Base-by-base conservation (phyloP, 2,888 invertebrate genomes). In the Tenthredo scrophulariae region DNA sequence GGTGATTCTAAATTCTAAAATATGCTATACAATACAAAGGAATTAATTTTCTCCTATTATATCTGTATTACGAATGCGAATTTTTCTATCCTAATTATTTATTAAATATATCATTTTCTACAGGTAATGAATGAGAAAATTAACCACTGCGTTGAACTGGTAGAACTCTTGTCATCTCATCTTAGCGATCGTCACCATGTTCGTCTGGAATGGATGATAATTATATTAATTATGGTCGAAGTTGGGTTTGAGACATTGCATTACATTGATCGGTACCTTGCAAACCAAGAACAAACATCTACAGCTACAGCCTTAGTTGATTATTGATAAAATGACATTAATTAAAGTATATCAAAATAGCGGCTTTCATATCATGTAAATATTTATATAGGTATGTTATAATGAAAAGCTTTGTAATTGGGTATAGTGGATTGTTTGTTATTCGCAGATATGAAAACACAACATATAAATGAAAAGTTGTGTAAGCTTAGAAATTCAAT, bases 191-290 rank as follows among this genome's bases (percentile, higher is more conserved):
- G 96, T 13, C 99, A 99, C 94, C 98, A 99, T 93, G 96, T 98
- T 15, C 95, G 98, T 0, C 95, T 99, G 0, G 99, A 99, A 93
- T 98, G 98, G 98, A 98, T 99, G 97, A 98, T 99, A 88, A 99
- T 99, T 86, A 95, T 97, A 33, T 96, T 99, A 62, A 99, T 99
- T 94, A 96, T 98, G 95, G 97, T 99, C 0, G 99, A 99, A 94
- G 99, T 99, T 22, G 96, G 95, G 87, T 98, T 98, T 93, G 98
- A 98, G 94, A 94, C 96, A 84, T 93, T 98, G 79, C 98, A 98
- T 92, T 96, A 96, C 90, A 93, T 95, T 67, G 97, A 97, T 89
- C 94, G 96, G 91, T 96, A 95, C 88, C 91, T 91, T 7, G 89
- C 70, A 0, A 87, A 89, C 62, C 43, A 86, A 84, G 84, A 85